A percentile compares a stretch with the other conserved stretches of the same genome.
phyloP scores from a whole-genome alignment of 1,140 invertebrate genomes.

The Drosophila funebris region DNA sequence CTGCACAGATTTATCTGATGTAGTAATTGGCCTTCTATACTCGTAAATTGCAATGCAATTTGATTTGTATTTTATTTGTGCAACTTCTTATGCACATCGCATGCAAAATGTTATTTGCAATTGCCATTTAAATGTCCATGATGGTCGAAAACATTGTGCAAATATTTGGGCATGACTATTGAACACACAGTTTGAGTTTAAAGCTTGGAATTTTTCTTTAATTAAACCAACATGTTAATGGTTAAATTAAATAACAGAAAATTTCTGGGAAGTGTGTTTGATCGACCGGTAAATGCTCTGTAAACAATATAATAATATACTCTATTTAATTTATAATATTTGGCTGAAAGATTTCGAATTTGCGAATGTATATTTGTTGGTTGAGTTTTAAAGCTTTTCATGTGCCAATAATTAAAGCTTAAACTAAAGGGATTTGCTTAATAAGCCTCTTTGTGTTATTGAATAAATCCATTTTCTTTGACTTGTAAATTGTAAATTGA shows the following conservation, averaged over 20 bases:
- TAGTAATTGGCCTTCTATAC: constrained; percentile 35
- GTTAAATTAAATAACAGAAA: constrained; percentile 20
- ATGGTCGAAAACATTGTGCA: constrained; percentile 10
- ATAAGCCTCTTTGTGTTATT: too few species aligned
- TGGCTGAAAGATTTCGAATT: too few species aligned
- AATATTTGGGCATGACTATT: constrained; percentile 25
- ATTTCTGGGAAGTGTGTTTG: background rate
- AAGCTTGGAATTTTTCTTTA: constrained; percentile 26
- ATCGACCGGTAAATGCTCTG: background rate
- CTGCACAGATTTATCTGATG: constrained; percentile 45
- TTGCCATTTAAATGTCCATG: constrained; percentile 39
- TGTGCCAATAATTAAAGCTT: too few species aligned
- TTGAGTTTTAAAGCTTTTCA: too few species aligned
- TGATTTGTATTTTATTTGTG: constrained; percentile 46
- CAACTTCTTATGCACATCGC: constrained; percentile 33
- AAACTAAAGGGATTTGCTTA: too few species aligned
- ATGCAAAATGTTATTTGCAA: constrained; percentile 36
- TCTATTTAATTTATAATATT: too few species aligned
- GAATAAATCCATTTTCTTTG: too few species aligned
- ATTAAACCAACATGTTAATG: constrained; percentile 45
- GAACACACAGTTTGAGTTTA: background rate
- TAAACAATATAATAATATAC: too few species aligned
- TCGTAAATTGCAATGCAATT: constrained; percentile 59
- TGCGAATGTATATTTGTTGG: too few species aligned
- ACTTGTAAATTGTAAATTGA: too few species aligned